Conservation (phyloP, 2,888 invertebrate genomes). For the Leptopilina myrica region DNA sequence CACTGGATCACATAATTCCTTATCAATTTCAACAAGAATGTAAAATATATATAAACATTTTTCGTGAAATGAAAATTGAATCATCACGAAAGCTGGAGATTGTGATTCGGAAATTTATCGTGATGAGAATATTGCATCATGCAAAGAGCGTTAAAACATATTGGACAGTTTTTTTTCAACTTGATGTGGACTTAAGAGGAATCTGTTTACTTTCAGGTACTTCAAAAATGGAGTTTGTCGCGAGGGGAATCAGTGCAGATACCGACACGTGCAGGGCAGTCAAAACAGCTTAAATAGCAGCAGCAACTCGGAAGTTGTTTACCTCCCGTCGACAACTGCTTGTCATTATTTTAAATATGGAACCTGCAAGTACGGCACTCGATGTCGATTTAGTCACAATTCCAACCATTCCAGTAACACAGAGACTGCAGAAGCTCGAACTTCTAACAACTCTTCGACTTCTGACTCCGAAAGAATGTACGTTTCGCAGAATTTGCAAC, state of each 20-base stretch:
- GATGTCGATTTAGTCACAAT: slow-evolving; percentile 69
- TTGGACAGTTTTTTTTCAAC: too few relatives aligned
- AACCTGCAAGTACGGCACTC: slow-evolving; percentile 69
- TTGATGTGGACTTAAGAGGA: too few relatives aligned
- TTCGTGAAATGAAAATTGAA: neutral
- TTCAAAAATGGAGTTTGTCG: slow-evolving; percentile 73
- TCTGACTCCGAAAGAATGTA: slow-evolving; percentile 54
- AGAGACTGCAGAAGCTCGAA: slow-evolving; percentile 60
- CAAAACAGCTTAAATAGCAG: slow-evolving; percentile 59
- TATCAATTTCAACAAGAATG: neutral
- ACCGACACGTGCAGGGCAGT: slow-evolving; percentile 65
- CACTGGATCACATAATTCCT: neutral
- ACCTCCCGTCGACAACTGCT: slow-evolving; percentile 50
- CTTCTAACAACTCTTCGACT: slow-evolving; percentile 51
- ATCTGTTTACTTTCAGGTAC: slow-evolving; percentile 63
- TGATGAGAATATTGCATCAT: slow-evolving; percentile 20
- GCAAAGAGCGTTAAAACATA: neutral
- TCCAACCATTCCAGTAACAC: slow-evolving; percentile 53
- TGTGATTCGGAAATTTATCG: slow-evolving; percentile 33
- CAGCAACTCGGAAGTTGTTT: slow-evolving; percentile 48
- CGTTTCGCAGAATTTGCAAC: slow-evolving; percentile 15
- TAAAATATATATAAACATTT: neutral
- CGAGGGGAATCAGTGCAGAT: slow-evolving; percentile 72
- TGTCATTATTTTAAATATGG: slow-evolving; percentile 73
- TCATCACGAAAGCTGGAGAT: neutral